Evolutionary conservation across 2,797 vertebrate genomes (phyloP), one percentile per base, ranked within the genome.

Genomic region (Acipenser transmontanus): DNA sequence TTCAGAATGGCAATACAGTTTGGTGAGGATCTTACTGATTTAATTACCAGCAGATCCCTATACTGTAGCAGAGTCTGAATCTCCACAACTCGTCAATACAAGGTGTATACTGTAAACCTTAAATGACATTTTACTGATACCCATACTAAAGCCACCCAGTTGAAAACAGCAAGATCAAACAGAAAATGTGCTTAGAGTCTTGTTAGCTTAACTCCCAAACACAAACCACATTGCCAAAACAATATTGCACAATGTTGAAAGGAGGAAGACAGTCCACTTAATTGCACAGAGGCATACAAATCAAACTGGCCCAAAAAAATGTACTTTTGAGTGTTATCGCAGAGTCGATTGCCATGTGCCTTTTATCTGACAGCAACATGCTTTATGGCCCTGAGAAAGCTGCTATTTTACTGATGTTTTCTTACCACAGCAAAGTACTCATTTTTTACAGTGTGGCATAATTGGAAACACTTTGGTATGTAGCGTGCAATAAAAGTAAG

Each of bases 401-500:
- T 4, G 54, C 9, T 11, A 11, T 57, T 57, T 57, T 57, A 13
- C 14, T 7, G 12, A 57, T 11, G 54, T 57, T 13, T 57, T n/a
- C 54, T 57, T 57, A 57, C 54, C 12, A n/a, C 8, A 6, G 51
- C 14, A 13, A 11, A 7, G 6, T 3, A n/a, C 14, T 57, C 12
- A 14, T 57, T 57, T 57, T 7, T 57, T 52, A 8, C 50, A 57
- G 54, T 11, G 7, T 13, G 54, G 54, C 9, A 57, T 57, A 57
- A 57, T 57, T 57, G 7, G 54, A 57, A 57, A 57, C 54, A 57
- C 9, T 57, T 57, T 57, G 54, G 54, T 57, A 2, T 57, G 54
- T n/a, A n/a, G 12, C 54, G 5, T n/a, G 54, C 54, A 62, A 62
- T 34, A 10, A 62, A 62, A 62, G 17, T 5, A 9, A 12, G 47